These are phyloP conservation scores for Hemicordylus capensis DNA, from an alignment of 2,113 vertebrate species.

Conservation along the genomic window DNA sequence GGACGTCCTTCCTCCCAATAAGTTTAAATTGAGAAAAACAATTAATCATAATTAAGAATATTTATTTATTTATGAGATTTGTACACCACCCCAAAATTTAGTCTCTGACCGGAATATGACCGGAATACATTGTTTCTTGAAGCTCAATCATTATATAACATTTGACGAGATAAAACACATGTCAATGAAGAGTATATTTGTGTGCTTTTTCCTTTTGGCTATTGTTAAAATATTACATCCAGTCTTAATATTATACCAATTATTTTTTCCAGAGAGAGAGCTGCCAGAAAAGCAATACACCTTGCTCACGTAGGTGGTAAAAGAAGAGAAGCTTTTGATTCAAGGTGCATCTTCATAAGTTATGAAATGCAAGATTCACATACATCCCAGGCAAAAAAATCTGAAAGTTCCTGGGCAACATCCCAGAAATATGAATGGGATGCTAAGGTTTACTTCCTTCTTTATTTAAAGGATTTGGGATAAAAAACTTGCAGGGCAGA, in stretches of 20 bases:
- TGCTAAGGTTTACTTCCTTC: too few species aligned
- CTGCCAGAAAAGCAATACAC: neutral
- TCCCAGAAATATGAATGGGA: neutral
- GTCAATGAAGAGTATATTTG: neutral
- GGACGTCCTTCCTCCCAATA: neutral
- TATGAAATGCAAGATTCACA: neutral
- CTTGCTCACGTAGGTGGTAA: neutral
- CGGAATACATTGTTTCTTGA: neutral
- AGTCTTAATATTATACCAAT: neutral
- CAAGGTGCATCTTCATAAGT: neutral
- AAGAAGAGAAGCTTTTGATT: neutral
- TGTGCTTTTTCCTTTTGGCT: neutral
- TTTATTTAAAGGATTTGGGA: too few species aligned
- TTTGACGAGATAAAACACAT: too few species aligned
- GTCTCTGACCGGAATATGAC: too few species aligned
- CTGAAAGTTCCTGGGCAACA: neutral
- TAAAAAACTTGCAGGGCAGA: too few species aligned
- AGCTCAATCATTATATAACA: neutral
- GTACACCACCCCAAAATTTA: too few species aligned
- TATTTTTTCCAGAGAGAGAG: neutral
- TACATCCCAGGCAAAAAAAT: neutral
- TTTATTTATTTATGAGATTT: too few species aligned
- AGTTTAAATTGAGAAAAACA: slow-evolving; percentile 6
- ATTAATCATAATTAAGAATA: neutral
- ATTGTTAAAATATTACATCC: too few species aligned